Base-by-base conservation (phyloP, 2,113 vertebrate species). In the Nicator chloris region DNA sequence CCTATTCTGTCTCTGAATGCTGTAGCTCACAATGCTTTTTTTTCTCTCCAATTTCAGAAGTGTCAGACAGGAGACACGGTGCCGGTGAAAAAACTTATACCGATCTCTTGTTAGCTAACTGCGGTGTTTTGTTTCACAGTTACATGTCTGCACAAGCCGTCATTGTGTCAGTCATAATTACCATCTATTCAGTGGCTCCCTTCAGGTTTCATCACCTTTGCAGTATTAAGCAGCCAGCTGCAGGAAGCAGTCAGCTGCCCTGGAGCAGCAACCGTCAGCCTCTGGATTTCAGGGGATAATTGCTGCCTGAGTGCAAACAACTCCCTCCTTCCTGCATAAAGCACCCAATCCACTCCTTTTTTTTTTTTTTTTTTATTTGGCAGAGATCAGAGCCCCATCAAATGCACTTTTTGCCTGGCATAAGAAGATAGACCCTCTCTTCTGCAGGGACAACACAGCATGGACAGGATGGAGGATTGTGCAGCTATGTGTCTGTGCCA, bases 161-260 rank as follows among this genome's bases (percentile, higher is more conserved):
- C 97, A 95, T 70, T 77, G 95, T 98, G 98, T 98, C 98, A 98
- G 95, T 98, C 98, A 98, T 97, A 97, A 98, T 98, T 98, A 98
- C 97, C 97, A 98, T 98, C 98, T 98, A 97, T 98, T 98, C 95
- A 82, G 91, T 86, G 39, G 82, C 93, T 97, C 93, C 97, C 97
- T 97, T 97, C 97, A 96, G 97, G 97, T 97, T 96, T 96, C 96
- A 97, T 98, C 98, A 97, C 98, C 98, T 97, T 87, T 63, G 94
- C 86, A 76, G 97, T 83, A 96, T 96, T 97, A 97, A 97, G 97
- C 98, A 98, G 97, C 97, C 96, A 93, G 97, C 68, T 93, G 97
- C 97, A 96, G 97, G 97, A 98, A 98, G 96, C 93, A 56, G 86
- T 82, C 13, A 5, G 88, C 96, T 95, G 96, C 97, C 97, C 93